Base-by-base conservation (phyloP, 2,113 vertebrate species). In the Forbesichthys papilliferus region DNA sequence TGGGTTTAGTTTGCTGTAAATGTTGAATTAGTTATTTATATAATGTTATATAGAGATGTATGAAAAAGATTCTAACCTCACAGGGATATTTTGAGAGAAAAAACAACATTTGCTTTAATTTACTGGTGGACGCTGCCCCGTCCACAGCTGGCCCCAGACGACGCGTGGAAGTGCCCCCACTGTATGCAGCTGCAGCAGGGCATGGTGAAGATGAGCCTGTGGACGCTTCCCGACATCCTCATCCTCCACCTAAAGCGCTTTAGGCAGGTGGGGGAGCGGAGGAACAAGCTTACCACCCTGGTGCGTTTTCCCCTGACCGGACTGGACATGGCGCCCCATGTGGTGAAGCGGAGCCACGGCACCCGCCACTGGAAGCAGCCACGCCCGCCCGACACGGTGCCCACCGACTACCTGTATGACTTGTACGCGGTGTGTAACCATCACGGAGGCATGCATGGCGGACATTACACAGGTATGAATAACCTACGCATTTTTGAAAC, bases 181-280 rank as follows among this genome's bases (percentile, higher is more conserved):
- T 99, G 98, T 83, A 92, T 94, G 75, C 93, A 97, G 78, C 94
- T 94, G 8, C 98, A 99, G 88, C 98, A 95, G 86, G 97, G 98
- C 61, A 94, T 86, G 74, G 96, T 99, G 81, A 96, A 99, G 90
- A 95, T 99, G 88, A 97, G 96, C 66, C 91, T 99, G 63, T 99
- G 98, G 97, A 99, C 97, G 0, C 93, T 99, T 47, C 97, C 97
- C 0, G 95, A 99, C 89, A 98, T 99, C 86, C 94, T 99, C 74
- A 96, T 98, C 88, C 94, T 99, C 75, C 98, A 98, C 80, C 94
- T 99, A 27, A 99, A 99, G 80, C 93, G 97, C 60, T 99, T 99
- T 83, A 90, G 96, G 9, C 98, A 99, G 85, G 96, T 96, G 57
- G 95, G 94, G 0, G 95, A 96, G 82, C 88, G 91, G 0, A 87